Conservation (phyloP, 2,113 vertebrate genomes). For the Poeciliopsis prolifica region DNA sequence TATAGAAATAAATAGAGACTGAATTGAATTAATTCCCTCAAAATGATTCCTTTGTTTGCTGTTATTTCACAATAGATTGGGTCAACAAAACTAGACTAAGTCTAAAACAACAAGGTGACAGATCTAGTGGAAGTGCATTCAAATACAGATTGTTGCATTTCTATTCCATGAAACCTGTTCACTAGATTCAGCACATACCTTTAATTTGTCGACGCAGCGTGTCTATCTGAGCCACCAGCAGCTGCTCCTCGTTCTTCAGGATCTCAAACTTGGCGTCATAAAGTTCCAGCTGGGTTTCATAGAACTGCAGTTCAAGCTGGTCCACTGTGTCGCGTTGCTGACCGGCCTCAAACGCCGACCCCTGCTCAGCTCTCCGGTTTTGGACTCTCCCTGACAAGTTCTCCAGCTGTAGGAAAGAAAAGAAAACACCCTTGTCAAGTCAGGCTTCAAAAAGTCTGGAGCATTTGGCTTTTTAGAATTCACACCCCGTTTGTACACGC, state of each 20-base stretch:
- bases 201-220: slow-evolving; percentile 87
- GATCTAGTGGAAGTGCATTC: neutral
- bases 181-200: slow-evolving; percentile 76
- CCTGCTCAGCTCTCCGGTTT: slow-evolving; percentile 19
- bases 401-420: slow-evolving; percentile 78
- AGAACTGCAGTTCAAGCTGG: slow-evolving; percentile 90
- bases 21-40: too few species aligned
- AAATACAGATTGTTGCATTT: neutral
- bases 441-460: neutral
- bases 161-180: neutral
- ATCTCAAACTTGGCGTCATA: slow-evolving; percentile 93
- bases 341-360: slow-evolving; percentile 6
- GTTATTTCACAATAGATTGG: too few species aligned
- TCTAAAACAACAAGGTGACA: too few species aligned
- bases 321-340: slow-evolving; percentile 75
- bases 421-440: neutral
- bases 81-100: too few species aligned
- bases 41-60: too few species aligned
- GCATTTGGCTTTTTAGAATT: neutral
- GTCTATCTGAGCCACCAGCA: slow-evolving; percentile 88
- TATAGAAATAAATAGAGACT: too few species aligned
- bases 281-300: slow-evolving; percentile 90
- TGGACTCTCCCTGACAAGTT: slow-evolving; percentile 73
- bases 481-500: neutral
- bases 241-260: slow-evolving; percentile 91